Conservation (phyloP, 2,113 vertebrate species). For the Scatophagus argus region DNA sequence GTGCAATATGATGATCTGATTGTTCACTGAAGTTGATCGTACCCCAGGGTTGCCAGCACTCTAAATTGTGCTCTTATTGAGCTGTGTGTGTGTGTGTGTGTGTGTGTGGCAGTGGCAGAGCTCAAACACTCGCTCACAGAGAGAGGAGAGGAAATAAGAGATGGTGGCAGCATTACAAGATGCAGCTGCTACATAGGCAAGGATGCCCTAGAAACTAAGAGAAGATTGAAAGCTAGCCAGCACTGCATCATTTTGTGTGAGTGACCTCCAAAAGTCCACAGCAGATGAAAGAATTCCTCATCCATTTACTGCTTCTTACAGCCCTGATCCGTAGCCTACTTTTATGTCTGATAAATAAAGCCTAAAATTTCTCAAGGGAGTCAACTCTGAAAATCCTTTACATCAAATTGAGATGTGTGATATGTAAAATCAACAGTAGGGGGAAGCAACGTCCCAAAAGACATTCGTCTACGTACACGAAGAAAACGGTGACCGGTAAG, state of each 20-base stretch:
- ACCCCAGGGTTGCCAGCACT: neutral
- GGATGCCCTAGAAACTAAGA: neutral
- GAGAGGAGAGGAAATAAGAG: neutral
- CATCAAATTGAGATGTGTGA: neutral
- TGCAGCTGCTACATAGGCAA: neutral
- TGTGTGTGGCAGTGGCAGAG: neutral
- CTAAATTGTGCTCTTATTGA: neutral
- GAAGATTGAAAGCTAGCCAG: neutral
- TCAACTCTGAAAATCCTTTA: neutral
- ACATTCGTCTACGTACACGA: neutral
- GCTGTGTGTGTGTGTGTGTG: neutral
- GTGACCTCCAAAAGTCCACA: neutral
- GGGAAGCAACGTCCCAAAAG: slow-evolving; percentile 3
- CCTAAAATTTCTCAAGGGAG: neutral
- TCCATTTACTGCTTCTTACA: neutral
- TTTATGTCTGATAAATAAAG: slow-evolving; percentile 15
- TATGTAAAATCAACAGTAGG: neutral
- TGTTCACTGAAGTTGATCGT: slow-evolving; percentile 20
- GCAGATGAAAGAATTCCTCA: slow-evolving; percentile 20
- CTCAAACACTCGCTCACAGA: slow-evolving; percentile 8
- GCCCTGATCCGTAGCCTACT: neutral
- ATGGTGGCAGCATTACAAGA: neutral
- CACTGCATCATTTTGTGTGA: neutral
- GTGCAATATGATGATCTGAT: slow-evolving; percentile 18
- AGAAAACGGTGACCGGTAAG: slow-evolving; percentile 16